Evolutionary conservation across 2,797 vertebrate genomes (phyloP), one percentile per base, ranked within the genome.

Genomic region (Sebastes wilsoni): DNA sequence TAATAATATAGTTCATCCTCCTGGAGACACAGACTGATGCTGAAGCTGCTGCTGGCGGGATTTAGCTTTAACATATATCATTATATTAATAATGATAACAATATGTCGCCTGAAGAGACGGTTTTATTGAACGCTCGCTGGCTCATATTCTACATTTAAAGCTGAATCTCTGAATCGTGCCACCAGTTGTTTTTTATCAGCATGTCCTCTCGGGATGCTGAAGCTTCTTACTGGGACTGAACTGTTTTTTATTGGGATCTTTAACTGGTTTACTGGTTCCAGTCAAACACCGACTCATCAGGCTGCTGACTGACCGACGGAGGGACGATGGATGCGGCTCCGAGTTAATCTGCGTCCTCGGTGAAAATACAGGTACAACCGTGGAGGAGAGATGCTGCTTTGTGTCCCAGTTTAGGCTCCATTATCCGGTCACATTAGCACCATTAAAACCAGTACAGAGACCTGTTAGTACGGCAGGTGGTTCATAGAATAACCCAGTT

Each of bases 161-260:
- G 20, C 8, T 22, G 52, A n/a, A n/a, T n/a, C 10, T 22, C n/a
- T 22, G 52, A 54, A 54, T 54, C 20, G 8, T 42, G 52, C 46
- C 46, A 49, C 46, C 18, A 49, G 46, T 49, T 49, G n/a, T 54
- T 54, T 54, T 52, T n/a, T 6, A 54, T 54, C 52, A 5, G 4
- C 59, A 85, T 73, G 88, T 68, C 62, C 67, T 75, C 82, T 13
- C 66, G 27, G 82, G 76, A 84, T 46, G 85, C 4, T 60, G 81
- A 64, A 56, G 66, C 79, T 3, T 2, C 66, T 2, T 7, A 36
- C 74, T 32, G 79, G 85, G 67, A 72, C 69, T 42, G 77, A 77
- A 59, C 69, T 16, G 82, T 74, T 76, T 46, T 42, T 32, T 65
- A 28, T 4, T 9, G 46, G 72, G 32, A 54, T 8, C 30, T 8